Evolutionary conservation across 92 coral and sea anemone species (phyloP), one percentile per base, ranked within the genome.

Genomic region (Bergia sp.): DNA sequence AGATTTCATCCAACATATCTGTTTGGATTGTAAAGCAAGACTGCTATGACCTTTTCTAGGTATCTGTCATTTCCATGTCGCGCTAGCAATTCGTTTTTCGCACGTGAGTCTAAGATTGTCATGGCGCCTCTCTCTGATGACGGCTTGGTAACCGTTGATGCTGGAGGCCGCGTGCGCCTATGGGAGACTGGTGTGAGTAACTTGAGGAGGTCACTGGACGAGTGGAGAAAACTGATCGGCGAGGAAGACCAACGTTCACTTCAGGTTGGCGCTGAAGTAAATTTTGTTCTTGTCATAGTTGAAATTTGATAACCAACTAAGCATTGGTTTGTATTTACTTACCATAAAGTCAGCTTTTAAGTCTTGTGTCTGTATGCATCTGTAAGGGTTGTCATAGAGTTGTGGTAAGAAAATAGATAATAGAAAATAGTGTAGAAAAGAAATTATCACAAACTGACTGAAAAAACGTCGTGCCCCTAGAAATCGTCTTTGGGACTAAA

Each of bases 131-230:
- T 96, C 8, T 89, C 96, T 43, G 88, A 93, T 73, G 98, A 97
- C 72, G 96, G 98, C 89, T 86, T 96, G 80, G 95, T 97, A 83
- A 91, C 99, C 43, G 93, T 96, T 11, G 98, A 95, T 88, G 96
- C 91, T 40, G 91, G 91, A 16, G 99, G 99, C 64, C 96, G 94
- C 55, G 93, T 97, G 57, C 89, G 99, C 41, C 78, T 94, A 85
- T 97, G 99, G 99, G 99, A 97, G 92, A 97, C 99, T 94, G 99
- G 98, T 18, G 83, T 95, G 73, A 72, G 85, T 44, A 95, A 91
- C 58, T 94, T 97, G 11, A 94, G 93, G 77, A 95, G 92, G 42
- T 97, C 99, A 38, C 86, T 97, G 84, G 95, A 85, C 58, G 92
- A 96, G 57, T 97, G 99, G 99, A 96, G 90, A 83, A 93, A 90